Conservation (phyloP, 2,888 invertebrate genomes). For the Oligia fasciuncula region DNA sequence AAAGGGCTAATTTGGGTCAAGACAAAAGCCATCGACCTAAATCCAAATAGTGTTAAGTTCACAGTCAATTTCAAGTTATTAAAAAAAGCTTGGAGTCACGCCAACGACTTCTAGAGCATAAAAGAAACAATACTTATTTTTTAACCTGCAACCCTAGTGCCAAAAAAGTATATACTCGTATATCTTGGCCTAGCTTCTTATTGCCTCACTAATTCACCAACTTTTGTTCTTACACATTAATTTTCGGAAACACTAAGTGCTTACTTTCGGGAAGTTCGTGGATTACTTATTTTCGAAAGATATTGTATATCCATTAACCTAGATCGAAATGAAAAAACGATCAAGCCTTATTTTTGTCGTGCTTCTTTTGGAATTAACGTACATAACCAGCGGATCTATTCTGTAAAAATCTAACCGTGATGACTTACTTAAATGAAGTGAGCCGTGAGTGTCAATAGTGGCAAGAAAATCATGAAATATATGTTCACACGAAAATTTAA, state of each 20-base stretch:
- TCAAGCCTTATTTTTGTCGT: constrained; percentile 14
- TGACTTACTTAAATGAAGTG: background rate
- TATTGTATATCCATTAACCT: constrained; percentile 46
- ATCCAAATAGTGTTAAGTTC: constrained; percentile 42
- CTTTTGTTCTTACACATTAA: constrained; percentile 68
- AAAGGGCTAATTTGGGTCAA: constrained; percentile 29
- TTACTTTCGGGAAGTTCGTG: constrained; percentile 60
- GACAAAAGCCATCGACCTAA: constrained; percentile 28
- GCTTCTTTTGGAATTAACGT: background rate
- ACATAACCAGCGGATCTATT: background rate
- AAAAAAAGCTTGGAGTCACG: constrained; percentile 39
- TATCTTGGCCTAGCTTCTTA: constrained; percentile 65
- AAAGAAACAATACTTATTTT: constrained; percentile 57
- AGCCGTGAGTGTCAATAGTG: too few species aligned
- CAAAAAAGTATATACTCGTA: constrained; percentile 67
- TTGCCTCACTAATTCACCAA: constrained; percentile 72
- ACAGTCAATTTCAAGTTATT: constrained; percentile 26
- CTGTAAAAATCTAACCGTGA: background rate
- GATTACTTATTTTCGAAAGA: constrained; percentile 27
- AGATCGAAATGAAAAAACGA: constrained; percentile 52
- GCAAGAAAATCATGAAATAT: too few species aligned
- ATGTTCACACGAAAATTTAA: too few species aligned
- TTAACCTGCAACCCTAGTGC: constrained; percentile 59
- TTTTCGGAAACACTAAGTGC: constrained; percentile 70
- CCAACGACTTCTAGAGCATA: constrained; percentile 51